A percentile compares a stretch with the other conserved stretches of the same genome.
Conservation (phyloP, 2,113 vertebrate genomes). For the Podiceps cristatus region DNA sequence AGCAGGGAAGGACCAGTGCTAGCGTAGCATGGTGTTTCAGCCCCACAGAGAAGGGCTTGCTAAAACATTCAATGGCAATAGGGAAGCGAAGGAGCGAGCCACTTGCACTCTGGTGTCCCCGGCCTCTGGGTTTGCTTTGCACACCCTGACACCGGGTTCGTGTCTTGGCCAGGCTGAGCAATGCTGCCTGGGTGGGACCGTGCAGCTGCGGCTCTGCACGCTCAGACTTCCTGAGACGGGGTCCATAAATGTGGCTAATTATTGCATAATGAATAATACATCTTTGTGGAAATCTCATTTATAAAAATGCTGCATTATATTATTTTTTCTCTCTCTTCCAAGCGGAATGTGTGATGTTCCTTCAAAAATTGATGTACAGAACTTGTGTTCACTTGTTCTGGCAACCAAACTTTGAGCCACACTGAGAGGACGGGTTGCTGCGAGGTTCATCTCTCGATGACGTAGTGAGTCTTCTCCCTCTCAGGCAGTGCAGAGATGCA, state of each 20-base stretch:
- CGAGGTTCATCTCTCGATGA: rapidly evolving
- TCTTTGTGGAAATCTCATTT: neutral
- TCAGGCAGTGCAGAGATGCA: neutral
- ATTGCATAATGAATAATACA: neutral
- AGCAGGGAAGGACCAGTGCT: neutral
- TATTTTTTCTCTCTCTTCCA: neutral
- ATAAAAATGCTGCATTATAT: neutral
- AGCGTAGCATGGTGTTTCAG: neutral
- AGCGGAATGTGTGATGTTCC: neutral
- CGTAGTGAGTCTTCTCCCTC: neutral
- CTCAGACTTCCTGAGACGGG: neutral
- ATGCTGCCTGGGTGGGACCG: neutral
- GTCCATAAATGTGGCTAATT: neutral
- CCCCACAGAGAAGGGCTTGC: neutral
- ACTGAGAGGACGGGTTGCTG: neutral
- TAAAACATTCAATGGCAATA: neutral
- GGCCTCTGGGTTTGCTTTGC: neutral
- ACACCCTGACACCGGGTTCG: neutral
- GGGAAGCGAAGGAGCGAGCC: neutral
- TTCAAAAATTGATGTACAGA: neutral
- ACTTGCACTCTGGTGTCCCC: neutral
- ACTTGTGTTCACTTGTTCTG: neutral
- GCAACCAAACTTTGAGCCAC: rapidly evolving
- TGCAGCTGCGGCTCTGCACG: neutral
- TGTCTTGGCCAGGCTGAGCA: neutral